These are phyloP conservation scores for Crax fasciolata DNA, from an alignment of 2,797 vertebrate species.

Conservation along the genomic window DNA sequence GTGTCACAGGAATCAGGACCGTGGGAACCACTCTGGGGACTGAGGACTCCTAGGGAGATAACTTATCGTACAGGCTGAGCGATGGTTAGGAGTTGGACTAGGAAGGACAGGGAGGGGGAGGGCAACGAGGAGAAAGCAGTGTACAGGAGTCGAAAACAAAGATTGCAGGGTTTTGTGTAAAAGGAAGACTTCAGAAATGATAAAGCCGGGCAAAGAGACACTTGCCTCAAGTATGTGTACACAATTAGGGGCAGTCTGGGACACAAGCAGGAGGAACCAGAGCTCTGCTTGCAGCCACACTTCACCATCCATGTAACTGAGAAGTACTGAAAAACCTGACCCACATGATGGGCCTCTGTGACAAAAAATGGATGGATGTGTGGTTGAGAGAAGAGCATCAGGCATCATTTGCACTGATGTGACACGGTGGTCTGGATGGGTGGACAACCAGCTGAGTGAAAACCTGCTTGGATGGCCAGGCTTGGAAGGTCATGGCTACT, in stretches of 20 bases:
- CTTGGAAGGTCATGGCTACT: neutral
- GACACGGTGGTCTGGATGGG: neutral
- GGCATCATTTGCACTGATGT: neutral
- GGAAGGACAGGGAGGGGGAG: neutral
- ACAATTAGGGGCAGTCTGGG: neutral
- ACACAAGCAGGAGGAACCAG: neutral
- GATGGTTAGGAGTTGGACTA: neutral
- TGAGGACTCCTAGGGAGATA: neutral
- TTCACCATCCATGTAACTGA: neutral
- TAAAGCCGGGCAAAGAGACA: neutral
- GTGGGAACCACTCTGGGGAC: neutral
- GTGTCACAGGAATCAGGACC: neutral
- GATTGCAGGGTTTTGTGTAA: neutral
- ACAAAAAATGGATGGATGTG: neutral
- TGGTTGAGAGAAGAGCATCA: neutral
- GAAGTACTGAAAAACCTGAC: neutral
- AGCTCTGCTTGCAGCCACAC: neutral
- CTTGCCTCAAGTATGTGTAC: neutral
- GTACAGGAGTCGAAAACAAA: neutral
- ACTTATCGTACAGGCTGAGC: neutral
- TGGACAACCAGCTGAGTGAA: neutral
- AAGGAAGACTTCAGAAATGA: neutral
- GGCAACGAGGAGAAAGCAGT: rapidly evolving
- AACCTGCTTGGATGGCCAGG: neutral
- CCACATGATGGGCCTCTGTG: neutral